Conservation (phyloP, 1,140 invertebrate genomes). For the Saccostrea glomerata region DNA sequence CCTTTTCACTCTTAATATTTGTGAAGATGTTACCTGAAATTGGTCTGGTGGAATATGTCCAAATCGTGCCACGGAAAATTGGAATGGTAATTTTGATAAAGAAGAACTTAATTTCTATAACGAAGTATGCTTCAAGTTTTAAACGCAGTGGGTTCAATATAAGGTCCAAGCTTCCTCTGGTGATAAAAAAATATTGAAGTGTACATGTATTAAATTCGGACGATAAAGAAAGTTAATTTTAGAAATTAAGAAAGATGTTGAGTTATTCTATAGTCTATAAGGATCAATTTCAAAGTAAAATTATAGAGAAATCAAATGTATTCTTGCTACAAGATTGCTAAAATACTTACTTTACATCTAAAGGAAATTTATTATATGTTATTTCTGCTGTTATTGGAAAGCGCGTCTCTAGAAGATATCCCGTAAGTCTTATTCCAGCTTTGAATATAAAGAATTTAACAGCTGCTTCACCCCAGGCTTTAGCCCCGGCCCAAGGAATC, state of each 20-base stretch:
- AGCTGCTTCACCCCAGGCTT: slow-evolving; percentile 46
- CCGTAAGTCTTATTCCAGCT: slow-evolving; percentile 52
- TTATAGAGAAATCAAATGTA: too few relatives aligned
- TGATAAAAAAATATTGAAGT: background rate
- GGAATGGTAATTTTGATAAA: slow-evolving; percentile 48
- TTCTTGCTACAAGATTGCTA: too few relatives aligned
- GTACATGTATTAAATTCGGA: too few relatives aligned
- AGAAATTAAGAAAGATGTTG: too few relatives aligned
- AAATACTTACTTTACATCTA: slow-evolving; percentile 48
- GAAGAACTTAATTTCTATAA: slow-evolving; percentile 47
- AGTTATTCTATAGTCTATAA: too few relatives aligned
- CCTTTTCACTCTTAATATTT: slow-evolving; percentile 44
- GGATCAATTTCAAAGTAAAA: too few relatives aligned
- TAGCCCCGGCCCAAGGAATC: slow-evolving; percentile 48
- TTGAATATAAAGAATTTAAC: slow-evolving; percentile 45
- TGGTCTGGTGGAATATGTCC: background rate
- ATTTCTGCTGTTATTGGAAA: slow-evolving; percentile 53
- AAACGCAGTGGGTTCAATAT: slow-evolving; percentile 56
- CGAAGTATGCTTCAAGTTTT: slow-evolving; percentile 52
- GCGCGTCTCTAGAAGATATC: slow-evolving; percentile 53
- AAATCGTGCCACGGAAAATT: slow-evolving; percentile 7
- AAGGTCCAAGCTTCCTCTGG: slow-evolving; percentile 54
- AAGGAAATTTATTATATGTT: slow-evolving; percentile 54
- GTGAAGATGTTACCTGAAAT: slow-evolving; percentile 53
- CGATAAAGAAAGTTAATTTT: too few relatives aligned